Evolutionary conservation across 1,140 invertebrate genomes (phyloP).

Genomic region (Nebria ingens): DNA sequence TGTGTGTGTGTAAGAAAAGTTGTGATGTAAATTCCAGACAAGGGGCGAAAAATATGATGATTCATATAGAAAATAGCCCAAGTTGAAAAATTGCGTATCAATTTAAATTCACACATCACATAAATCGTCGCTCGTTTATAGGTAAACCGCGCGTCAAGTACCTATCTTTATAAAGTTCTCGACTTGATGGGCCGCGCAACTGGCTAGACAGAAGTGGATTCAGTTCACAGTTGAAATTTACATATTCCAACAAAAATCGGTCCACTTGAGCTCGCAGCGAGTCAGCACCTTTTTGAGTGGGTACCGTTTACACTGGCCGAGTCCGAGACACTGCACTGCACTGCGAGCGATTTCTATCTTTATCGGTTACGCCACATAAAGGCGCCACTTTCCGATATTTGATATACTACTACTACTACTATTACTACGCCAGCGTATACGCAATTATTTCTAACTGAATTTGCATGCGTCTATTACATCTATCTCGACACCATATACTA

Average conservation of each 20-base stretch:
- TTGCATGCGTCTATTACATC: conserved; percentile 7
- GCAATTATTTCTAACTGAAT: conserved; percentile 1
- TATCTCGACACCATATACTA: too few relatives aligned
- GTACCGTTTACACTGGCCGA: conserved; percentile 18
- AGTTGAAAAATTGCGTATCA: neutral
- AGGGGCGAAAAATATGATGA: too few relatives aligned
- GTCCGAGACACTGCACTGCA: neutral
- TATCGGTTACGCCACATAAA: neutral
- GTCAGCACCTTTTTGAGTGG: conserved; percentile 34
- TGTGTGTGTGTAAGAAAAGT: too few relatives aligned
- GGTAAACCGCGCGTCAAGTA: neutral
- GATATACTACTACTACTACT: too few relatives aligned
- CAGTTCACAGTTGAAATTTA: conserved; percentile 24
- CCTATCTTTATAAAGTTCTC: neutral
- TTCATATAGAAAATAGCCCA: too few relatives aligned
- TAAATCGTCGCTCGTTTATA: neutral
- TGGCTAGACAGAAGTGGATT: conserved; percentile 4
- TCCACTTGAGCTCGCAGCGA: conserved; percentile 23
- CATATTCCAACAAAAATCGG: conserved; percentile 33
- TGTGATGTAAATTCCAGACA: too few relatives aligned
- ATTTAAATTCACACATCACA: neutral
- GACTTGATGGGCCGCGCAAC: neutral
- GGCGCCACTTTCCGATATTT: neutral
- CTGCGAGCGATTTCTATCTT: neutral
- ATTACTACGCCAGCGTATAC: neutral